Percentiles rank a stretch among this genome's conserved stretches.
These are phyloP conservation scores for Lepidocyrtinus sp. DNA, from an alignment of 2,888 invertebrate genomes.

Conservation along the genomic window DNA sequence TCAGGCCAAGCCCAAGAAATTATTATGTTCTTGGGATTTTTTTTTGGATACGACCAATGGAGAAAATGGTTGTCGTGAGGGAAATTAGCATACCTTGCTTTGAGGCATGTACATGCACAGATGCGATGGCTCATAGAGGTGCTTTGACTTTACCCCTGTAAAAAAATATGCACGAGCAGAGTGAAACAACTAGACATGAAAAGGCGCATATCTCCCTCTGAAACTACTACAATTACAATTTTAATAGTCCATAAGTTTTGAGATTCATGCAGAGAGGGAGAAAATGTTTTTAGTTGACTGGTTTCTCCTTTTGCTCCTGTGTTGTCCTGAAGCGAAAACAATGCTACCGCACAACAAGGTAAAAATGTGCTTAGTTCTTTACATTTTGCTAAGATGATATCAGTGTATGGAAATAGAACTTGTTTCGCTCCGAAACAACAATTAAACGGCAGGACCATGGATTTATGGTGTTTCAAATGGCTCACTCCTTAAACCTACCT, in stretches of 20 bases:
- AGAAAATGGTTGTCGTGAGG: constrained; percentile 13
- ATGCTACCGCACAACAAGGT: constrained; percentile 10
- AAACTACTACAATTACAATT: constrained; percentile 50
- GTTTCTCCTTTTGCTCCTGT: constrained; percentile 14
- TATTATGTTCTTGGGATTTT: constrained; percentile 10
- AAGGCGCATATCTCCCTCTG: constrained; percentile 42
- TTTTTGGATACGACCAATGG: constrained; percentile 1
- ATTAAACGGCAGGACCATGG: constrained; percentile 61
- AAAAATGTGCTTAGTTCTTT: not conserved
- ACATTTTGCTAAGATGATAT: constrained; percentile 56
- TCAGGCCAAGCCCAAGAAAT: constrained; percentile 51
- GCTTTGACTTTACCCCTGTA: not conserved
- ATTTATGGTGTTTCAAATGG: constrained; percentile 53
- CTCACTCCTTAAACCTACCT: not conserved
- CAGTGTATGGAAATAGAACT: constrained; percentile 61
- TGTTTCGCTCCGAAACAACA: constrained; percentile 60
- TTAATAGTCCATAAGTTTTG: constrained; percentile 56
- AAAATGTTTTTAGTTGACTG: constrained; percentile 21
- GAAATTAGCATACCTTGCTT: constrained; percentile 7
- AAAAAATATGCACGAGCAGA: not conserved
- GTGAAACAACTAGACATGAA: constrained; percentile 47
- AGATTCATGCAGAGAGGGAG: constrained; percentile 47
- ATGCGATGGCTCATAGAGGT: not conserved
- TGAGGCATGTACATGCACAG: not conserved
- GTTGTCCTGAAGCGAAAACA: constrained; percentile 1